These are phyloP conservation scores for Gadus macrocephalus DNA, from an alignment of 2,113 vertebrate genomes.

Conservation along the genomic window DNA sequence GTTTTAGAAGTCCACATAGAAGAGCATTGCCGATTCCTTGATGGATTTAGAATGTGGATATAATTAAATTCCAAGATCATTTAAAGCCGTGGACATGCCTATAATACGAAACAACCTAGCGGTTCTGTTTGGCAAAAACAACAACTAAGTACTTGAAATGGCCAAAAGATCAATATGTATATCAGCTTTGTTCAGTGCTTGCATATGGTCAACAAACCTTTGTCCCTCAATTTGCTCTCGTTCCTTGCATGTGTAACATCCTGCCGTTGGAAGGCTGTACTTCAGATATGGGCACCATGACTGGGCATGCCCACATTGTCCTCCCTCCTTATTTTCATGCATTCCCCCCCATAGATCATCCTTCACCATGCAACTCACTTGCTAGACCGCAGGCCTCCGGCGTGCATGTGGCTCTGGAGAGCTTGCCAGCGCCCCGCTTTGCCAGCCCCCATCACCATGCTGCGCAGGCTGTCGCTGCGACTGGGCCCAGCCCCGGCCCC, in stretches of 20 bases:
- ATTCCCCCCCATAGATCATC: constrained; percentile 38
- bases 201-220: neutral
- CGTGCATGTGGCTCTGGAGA: constrained; percentile 96
- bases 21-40: no score
- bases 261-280: constrained; percentile 14
- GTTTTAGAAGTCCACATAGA: no score
- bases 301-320: constrained; percentile 26
- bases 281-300: no score
- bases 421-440: constrained; percentile 92
- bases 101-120: no score
- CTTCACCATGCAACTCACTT: constrained; percentile 85
- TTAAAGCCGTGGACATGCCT: no score
- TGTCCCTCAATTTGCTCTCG: neutral
- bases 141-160: no score
- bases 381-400: constrained; percentile 93
- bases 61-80: no score
- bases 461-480: constrained; percentile 90
- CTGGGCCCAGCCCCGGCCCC: constrained; percentile 81
- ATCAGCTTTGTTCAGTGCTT: neutral
- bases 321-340: constrained; percentile 53
- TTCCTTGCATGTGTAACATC: constrained; percentile 32
- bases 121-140: no score
- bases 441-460: constrained; percentile 85
- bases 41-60: no score
- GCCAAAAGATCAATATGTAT: no score